phyloP scores from a whole-genome alignment of 2,888 invertebrate species.

The Aromia moschata region DNA sequence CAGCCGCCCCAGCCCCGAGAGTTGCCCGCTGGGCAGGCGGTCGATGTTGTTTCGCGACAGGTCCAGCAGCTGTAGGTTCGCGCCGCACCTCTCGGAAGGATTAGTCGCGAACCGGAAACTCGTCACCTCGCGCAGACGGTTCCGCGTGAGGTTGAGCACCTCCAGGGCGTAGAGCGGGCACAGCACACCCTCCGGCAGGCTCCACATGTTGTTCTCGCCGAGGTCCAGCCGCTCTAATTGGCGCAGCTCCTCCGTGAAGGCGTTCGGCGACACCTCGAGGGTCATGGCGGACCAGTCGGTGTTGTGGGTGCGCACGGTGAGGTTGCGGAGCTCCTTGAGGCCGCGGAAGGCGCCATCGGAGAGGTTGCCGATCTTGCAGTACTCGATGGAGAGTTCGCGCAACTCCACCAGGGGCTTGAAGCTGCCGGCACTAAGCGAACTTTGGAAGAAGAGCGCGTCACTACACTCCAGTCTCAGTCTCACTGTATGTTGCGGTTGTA shows the following conservation, averaged over 20 bases:
- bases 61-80: conserved; percentile 76
- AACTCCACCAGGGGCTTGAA: conserved; percentile 80
- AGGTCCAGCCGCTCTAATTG: conserved; percentile 79
- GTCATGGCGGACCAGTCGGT: conserved; percentile 86
- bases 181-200: conserved; percentile 78
- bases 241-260: conserved; percentile 78
- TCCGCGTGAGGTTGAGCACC: conserved; percentile 81
- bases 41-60: conserved; percentile 82
- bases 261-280: conserved; percentile 77
- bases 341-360: conserved; percentile 85
- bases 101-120: conserved; percentile 73
- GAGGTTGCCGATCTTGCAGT: conserved; percentile 83
- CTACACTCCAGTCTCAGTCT: conserved; percentile 80
- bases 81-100: conserved; percentile 74
- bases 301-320: conserved; percentile 84
- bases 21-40: conserved; percentile 74
- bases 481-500: conserved; percentile 83
- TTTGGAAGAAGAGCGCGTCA: conserved; percentile 82
- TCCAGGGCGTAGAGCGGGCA: conserved; percentile 80
- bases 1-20: conserved; percentile 76
- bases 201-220: conserved; percentile 83
- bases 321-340: conserved; percentile 78
- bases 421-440: conserved; percentile 79
- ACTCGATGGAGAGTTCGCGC: conserved; percentile 80
- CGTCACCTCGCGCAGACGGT: conserved; percentile 78